phyloP scores from a whole-genome alignment of 2,888 invertebrate species.

The Tenthredo amoena region DNA sequence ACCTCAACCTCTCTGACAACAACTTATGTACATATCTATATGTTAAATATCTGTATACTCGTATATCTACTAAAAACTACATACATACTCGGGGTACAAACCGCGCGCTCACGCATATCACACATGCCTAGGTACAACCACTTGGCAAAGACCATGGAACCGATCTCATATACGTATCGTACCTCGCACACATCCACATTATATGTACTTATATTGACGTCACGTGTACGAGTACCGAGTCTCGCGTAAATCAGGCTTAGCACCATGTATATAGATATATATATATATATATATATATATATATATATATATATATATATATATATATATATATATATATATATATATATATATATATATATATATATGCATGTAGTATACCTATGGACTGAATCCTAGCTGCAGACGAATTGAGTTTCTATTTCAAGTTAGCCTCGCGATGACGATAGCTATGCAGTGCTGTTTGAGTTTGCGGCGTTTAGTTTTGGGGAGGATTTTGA shows the following conservation, averaged over 20 bases:
- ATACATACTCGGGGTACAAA: neutral
- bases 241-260: constrained; percentile 11
- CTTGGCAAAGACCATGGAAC: neutral
- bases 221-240: constrained; percentile 26
- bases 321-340: neutral
- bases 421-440: neutral
- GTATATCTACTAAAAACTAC: constrained; percentile 1
- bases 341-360: neutral
- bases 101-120: neutral
- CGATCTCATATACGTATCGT: neutral
- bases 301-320: neutral
- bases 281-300: neutral
- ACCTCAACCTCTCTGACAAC: constrained; percentile 59
- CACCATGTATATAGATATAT: neutral
- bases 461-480: neutral
- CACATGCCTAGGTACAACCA: neutral
- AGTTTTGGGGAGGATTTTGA: neutral
- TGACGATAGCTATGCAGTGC: neutral
- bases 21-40: constrained; percentile 42
- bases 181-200: neutral
- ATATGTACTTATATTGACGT: constrained; percentile 27
- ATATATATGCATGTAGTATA: neutral
- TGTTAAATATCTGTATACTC: constrained; percentile 20
- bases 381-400: neutral
- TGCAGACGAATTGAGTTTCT: neutral